These are phyloP conservation scores for Lamellibrachia luymesi DNA, from an alignment of 1,140 invertebrate genomes.

Conservation along the genomic window DNA sequence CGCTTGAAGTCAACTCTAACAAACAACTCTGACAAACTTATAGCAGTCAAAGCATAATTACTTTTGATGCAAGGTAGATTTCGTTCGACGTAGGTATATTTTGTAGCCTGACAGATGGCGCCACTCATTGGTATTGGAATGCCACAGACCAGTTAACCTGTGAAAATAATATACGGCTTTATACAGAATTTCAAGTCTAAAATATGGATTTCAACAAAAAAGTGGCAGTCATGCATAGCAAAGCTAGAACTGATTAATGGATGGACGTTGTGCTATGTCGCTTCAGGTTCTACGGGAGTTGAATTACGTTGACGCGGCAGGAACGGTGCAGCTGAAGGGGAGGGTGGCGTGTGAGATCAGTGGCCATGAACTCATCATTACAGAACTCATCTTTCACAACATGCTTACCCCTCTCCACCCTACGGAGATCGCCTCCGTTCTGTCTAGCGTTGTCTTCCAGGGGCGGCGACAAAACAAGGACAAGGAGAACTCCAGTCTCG, in stretches of 20 bases:
- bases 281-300: conserved; percentile 72
- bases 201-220: too few relatives aligned
- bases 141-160: too few relatives aligned
- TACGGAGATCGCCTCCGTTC: conserved; percentile 86
- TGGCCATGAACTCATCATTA: conserved; percentile 87
- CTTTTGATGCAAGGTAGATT: conserved; percentile 51
- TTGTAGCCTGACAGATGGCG: neutral
- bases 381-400: conserved; percentile 93
- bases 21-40: too few relatives aligned
- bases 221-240: too few relatives aligned
- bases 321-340: conserved; percentile 81
- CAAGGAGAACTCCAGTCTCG: conserved; percentile 31
- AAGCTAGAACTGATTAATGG: neutral
- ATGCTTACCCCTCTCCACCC: conserved; percentile 80
- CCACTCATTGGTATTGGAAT: too few relatives aligned
- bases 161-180: too few relatives aligned
- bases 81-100: neutral
- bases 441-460: conserved; percentile 91
- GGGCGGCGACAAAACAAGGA: conserved; percentile 66
- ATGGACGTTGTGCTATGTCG: neutral
- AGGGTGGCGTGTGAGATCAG: conserved; percentile 95
- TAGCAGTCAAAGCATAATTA: too few relatives aligned
- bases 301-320: conserved; percentile 68
- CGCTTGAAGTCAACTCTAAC: too few relatives aligned
- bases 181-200: too few relatives aligned